phyloP scores from a whole-genome alignment of 2,113 vertebrate species.

The Ictalurus punctatus region DNA sequence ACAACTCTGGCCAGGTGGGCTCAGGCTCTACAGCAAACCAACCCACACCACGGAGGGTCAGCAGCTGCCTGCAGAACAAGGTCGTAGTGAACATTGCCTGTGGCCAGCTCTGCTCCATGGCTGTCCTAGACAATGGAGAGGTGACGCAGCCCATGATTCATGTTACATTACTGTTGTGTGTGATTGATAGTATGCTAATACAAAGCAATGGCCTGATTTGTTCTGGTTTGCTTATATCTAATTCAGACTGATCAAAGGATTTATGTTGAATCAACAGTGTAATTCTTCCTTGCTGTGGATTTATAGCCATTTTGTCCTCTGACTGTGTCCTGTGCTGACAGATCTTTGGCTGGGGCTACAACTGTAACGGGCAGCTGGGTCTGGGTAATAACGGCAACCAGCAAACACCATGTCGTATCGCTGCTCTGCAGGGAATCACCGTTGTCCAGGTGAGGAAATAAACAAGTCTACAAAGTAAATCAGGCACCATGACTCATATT shows the following conservation, averaged over 20 bases:
- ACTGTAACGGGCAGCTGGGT: constrained; percentile 95
- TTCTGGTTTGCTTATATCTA: not conserved
- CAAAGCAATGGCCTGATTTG: constrained; percentile 3
- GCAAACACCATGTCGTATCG: constrained; percentile 90
- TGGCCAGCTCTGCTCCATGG: constrained; percentile 97
- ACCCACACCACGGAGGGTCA: constrained; percentile 90
- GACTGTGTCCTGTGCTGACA: constrained; percentile 54
- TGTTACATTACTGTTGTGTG: not conserved
- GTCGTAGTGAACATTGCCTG: constrained; percentile 89
- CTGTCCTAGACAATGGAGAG: constrained; percentile 93
- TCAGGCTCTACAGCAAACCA: constrained; percentile 97
- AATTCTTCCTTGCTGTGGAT: not conserved
- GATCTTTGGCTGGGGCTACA: constrained; percentile 98
- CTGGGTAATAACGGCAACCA: constrained; percentile 93
- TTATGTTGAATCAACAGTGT: not conserved
- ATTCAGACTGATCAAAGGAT: not conserved
- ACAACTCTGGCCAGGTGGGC: constrained; percentile 96
- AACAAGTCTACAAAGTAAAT: not conserved
- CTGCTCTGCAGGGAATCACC: constrained; percentile 87
- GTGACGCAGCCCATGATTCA: constrained; percentile 62
- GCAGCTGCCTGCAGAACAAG: constrained; percentile 92
- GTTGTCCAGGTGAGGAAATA: constrained; percentile 79
- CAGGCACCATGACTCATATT: not conserved
- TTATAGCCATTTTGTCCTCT: not conserved
- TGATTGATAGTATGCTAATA: not conserved